Evolutionary conservation across 2,113 vertebrate genomes (phyloP).

Genomic region (Glaucidium brasilianum): DNA sequence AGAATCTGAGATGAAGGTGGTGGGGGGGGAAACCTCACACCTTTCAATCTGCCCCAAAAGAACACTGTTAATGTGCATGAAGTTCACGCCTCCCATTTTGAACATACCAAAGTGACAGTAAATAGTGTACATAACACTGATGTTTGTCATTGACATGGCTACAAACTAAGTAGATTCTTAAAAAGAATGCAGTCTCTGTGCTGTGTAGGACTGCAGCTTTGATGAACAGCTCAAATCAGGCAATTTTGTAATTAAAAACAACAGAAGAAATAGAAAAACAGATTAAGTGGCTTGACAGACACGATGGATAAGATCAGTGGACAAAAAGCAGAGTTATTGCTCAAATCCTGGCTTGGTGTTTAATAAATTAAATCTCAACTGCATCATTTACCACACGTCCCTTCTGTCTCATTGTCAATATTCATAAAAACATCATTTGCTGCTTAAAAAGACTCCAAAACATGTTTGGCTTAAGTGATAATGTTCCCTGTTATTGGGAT

Average conservation of each 20-base stretch:
- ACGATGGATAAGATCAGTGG: slow-evolving; percentile 15
- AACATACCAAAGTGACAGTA: not conserved
- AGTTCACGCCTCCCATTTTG: not conserved
- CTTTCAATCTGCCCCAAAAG: not conserved
- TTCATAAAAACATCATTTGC: not conserved
- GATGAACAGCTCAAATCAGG: not conserved
- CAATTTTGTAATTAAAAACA: slow-evolving; percentile 7
- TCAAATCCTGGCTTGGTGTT: not conserved
- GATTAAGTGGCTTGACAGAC: slow-evolving; percentile 2
- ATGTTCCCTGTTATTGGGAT: rapidly evolving
- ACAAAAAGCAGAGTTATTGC: slow-evolving; percentile 30
- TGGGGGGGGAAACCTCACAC: not conserved
- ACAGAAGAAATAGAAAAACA: slow-evolving; percentile 8
- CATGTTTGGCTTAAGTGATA: not conserved
- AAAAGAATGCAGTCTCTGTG: not conserved
- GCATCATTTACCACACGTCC: not conserved
- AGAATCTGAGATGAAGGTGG: not conserved
- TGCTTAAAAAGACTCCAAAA: not conserved
- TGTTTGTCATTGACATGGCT: not conserved
- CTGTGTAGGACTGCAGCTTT: not conserved
- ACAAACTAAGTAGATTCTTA: not conserved
- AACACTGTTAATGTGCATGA: rapidly evolving
- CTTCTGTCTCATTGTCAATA: not conserved
- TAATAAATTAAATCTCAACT: not conserved
- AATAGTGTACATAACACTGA: not conserved